These are phyloP conservation scores for Nephila pilipes DNA, from an alignment of 1,140 invertebrate genomes.

Conservation along the genomic window DNA sequence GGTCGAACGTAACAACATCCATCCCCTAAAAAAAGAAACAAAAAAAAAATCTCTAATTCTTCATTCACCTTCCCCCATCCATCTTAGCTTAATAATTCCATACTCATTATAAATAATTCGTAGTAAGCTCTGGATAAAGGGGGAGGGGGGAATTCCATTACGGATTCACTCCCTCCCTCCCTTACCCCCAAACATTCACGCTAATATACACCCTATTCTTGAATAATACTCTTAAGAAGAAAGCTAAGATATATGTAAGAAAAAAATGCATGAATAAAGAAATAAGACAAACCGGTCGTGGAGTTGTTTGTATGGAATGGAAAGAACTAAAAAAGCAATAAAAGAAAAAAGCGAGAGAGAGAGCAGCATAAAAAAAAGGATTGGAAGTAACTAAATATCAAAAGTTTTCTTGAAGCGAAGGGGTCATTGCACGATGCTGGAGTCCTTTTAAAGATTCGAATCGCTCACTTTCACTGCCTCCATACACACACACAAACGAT, in stretches of 20 bases:
- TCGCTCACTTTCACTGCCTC: not conserved
- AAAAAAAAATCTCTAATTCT: not conserved
- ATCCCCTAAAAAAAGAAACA: not conserved
- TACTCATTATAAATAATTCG: slow-evolving; percentile 19
- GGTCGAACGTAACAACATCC: not conserved
- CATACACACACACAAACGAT: not conserved
- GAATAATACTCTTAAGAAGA: not conserved
- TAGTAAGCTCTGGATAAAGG: not conserved
- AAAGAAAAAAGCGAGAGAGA: not conserved
- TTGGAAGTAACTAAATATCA: slow-evolving; percentile 36
- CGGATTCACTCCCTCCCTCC: not conserved
- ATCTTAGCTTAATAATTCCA: not conserved
- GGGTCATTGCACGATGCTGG: not conserved
- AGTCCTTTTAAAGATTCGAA: not conserved
- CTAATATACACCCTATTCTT: not conserved
- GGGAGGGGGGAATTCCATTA: slow-evolving; percentile 5
- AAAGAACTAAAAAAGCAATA: not conserved
- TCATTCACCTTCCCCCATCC: not conserved
- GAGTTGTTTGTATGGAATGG: not conserved
- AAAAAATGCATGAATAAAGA: slow-evolving; percentile 34
- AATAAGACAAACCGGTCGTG: slow-evolving; percentile 32
- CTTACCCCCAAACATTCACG: not conserved
- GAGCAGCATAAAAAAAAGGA: not conserved
- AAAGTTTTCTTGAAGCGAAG: slow-evolving; percentile 13
- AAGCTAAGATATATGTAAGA: not conserved